Evolutionary conservation across 2,888 invertebrate species (phyloP), one percentile per base, ranked within the genome.

Genomic region (Cataglyphis rosenhaueri): DNA sequence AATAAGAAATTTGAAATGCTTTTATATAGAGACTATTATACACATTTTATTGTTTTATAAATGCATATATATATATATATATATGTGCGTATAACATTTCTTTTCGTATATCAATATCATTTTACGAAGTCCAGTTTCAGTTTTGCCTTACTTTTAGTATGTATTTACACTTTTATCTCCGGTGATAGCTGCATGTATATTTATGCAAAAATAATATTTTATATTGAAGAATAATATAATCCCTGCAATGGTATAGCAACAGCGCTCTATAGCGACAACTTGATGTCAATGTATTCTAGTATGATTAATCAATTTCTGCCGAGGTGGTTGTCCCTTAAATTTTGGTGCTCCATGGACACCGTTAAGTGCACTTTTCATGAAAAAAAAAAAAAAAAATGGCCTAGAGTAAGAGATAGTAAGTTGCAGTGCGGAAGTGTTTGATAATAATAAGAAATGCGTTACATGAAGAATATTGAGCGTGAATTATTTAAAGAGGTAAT

Each of bases 341-440:
- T 83, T 92, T 94, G 94, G 94, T 94, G 94, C 93, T 94, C 93
- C 91, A 90, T 93, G 92, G 92, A 94, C 94, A 93, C 94, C 94
- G 94, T 92, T 92, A 94, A 94, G 94, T 94, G 94, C 93, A 94
- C 94, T 94, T 94, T 93, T 92, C 88, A 93, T 90, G 91, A 92
- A 93, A 92, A 61, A 92, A 92, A 61, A 92, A 25, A 25, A 25
- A 25, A 61, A 52, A 93, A 93, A 93, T 93, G 93, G 93, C 94
- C 93, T 93, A 94, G 93, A 90, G 90, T 93, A 93, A 92, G 92
- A 91, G 90, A 90, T 91, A 92, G 90, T 91, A 91, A 90, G 82
- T 86, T 88, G 89, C 87, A 87, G 83, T 70, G 85, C 89, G 87
- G 89, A 89, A 91, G 90, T 91, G 91, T 92, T 91, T 92, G 91